Percentiles rank a stretch among this genome's conserved stretches.
Conservation (phyloP, 2,888 invertebrate species). For the Scaptomyza cyrtandrae region DNA sequence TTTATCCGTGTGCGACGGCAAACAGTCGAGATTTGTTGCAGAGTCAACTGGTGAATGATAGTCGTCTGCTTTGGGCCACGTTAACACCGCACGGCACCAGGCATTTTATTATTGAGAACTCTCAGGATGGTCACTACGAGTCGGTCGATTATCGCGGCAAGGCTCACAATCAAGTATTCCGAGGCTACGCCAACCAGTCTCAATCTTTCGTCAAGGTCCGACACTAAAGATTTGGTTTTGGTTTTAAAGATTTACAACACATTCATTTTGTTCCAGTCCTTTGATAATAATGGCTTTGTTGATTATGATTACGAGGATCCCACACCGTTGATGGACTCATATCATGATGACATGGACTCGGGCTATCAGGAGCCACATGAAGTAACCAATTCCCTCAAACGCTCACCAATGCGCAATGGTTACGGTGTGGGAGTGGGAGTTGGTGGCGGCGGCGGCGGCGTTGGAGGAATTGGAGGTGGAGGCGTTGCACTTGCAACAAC, state of each 20-base stretch:
- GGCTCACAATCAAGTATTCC: constrained; percentile 74
- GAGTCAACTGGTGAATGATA: constrained; percentile 87
- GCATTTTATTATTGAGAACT: constrained; percentile 87
- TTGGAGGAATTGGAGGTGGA: not conserved
- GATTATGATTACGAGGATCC: constrained; percentile 93
- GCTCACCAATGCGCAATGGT: constrained; percentile 84
- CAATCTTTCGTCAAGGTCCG: constrained; percentile 81
- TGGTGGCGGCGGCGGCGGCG: not conserved
- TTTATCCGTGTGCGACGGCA: constrained; percentile 86
- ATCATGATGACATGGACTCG: constrained; percentile 87
- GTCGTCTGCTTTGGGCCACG: constrained; percentile 92
- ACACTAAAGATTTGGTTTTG: too few relatives aligned
- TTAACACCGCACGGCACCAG: constrained; percentile 92
- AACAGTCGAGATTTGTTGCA: constrained; percentile 85
- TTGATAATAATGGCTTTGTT: constrained; percentile 91
- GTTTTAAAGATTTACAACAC: too few relatives aligned
- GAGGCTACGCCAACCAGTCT: constrained; percentile 81
- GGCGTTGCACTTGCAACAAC: constrained; percentile 88
- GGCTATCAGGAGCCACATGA: constrained; percentile 85
- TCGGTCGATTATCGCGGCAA: constrained; percentile 87
- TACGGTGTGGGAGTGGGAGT: not conserved
- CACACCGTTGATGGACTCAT: constrained; percentile 90
- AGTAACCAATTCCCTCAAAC: constrained; percentile 82
- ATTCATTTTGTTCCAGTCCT: constrained; percentile 81
- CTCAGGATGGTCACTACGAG: constrained; percentile 89